phyloP scores from a whole-genome alignment of 2,888 invertebrate species.

The Odontothrips loti region DNA sequence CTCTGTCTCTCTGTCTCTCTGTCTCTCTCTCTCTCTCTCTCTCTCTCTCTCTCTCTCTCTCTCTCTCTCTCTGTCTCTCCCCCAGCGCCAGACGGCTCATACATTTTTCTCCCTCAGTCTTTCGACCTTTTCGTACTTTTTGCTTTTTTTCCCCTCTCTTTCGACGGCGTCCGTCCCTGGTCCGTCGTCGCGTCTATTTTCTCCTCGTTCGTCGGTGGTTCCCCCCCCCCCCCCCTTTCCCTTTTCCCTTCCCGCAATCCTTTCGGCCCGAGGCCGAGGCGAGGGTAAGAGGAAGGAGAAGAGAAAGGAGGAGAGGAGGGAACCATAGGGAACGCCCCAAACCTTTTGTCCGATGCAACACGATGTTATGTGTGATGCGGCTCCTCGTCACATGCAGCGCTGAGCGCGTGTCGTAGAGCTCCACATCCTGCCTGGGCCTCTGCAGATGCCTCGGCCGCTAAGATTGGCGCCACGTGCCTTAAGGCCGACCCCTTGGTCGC shows the following conservation, averaged over 20 bases:
- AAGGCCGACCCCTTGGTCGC: neutral
- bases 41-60: neutral
- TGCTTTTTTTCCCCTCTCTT: neutral
- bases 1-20: slow-evolving; percentile 31
- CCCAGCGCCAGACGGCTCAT: slow-evolving; percentile 19
- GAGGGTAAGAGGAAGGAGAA: neutral
- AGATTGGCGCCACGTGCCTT: too few species aligned
- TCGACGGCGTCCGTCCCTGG: neutral
- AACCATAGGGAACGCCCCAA: neutral
- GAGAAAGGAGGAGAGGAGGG: neutral
- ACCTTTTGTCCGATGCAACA: too few species aligned
- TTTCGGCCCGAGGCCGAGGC: neutral
- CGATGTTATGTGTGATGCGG: too few species aligned
- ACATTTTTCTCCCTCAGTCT: slow-evolving; percentile 17
- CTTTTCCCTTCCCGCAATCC: neutral
- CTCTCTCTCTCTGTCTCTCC: neutral
- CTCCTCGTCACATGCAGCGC: too few species aligned
- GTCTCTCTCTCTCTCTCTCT: slow-evolving; percentile 23
- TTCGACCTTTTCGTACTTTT: slow-evolving; percentile 23
- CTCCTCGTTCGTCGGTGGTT: neutral
- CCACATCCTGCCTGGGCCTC: too few species aligned
- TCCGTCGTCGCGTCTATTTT: neutral
- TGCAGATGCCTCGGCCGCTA: too few species aligned
- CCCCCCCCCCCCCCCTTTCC: neutral
- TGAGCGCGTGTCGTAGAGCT: too few species aligned